phyloP scores from a whole-genome alignment of 2,888 invertebrate species.

The Stenoptilia bipunctidactyla region DNA sequence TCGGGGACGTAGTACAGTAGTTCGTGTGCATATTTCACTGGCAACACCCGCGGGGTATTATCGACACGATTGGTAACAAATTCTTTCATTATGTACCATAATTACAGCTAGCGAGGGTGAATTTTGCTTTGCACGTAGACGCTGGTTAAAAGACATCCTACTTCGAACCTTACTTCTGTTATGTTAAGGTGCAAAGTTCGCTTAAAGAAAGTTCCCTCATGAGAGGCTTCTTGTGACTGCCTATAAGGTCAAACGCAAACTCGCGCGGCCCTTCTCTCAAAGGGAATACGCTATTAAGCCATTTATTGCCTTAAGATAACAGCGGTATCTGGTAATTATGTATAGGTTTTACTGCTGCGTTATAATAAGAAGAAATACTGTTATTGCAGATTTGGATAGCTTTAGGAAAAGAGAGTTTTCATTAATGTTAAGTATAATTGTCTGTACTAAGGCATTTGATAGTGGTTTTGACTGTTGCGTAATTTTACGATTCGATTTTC shows the following conservation, averaged over 20 bases:
- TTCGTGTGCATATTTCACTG: conserved; percentile 24
- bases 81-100: conserved; percentile 43
- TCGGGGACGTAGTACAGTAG: neutral
- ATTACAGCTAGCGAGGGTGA: conserved; percentile 40
- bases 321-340: conserved; percentile 9
- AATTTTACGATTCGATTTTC: no score
- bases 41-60: conserved; percentile 14
- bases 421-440: no score
- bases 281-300: conserved; percentile 27
- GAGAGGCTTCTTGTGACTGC: conserved; percentile 11
- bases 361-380: neutral
- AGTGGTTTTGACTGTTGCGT: no score
- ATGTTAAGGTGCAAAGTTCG: conserved; percentile 39
- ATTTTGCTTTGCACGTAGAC: conserved; percentile 29
- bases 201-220: conserved; percentile 19
- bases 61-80: conserved; percentile 38
- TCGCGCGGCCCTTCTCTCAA: conserved; percentile 11
- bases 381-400: neutral
- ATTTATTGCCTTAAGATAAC: conserved; percentile 39
- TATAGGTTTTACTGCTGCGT: neutral
- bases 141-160: conserved; percentile 44
- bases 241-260: conserved; percentile 42
- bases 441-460: no score
- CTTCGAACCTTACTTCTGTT: conserved; percentile 41
- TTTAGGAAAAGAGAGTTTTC: neutral